Conservation (phyloP, 2,113 vertebrate genomes). For the Cottus gobio region DNA sequence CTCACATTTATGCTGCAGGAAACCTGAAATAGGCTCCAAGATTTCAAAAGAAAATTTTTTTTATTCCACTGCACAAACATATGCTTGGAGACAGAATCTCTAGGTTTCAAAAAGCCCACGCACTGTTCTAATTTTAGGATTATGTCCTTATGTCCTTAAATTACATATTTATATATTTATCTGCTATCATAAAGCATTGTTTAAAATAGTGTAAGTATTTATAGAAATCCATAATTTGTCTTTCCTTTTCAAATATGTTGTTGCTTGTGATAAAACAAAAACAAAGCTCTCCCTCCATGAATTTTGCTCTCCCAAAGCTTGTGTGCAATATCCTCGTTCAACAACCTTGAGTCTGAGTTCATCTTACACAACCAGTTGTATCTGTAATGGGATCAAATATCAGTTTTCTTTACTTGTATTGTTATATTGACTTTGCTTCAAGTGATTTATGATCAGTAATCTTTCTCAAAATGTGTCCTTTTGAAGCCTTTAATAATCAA, state of each 20-base stretch:
- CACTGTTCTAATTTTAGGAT: conserved; percentile 4
- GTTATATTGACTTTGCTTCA: conserved; percentile 6
- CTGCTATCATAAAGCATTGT: background rate
- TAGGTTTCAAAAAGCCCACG: background rate
- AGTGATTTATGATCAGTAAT: background rate
- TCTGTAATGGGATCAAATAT: conserved; percentile 33
- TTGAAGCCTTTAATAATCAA: background rate
- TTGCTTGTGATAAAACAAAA: conserved; percentile 13
- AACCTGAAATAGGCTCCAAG: conserved; percentile 23
- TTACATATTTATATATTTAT: background rate
- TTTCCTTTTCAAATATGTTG: background rate
- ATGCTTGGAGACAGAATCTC: background rate
- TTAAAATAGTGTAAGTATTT: background rate
- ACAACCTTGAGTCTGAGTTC: conserved; percentile 21
- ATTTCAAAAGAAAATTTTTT: background rate
- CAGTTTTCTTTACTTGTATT: conserved; percentile 6
- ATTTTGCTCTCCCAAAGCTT: conserved; percentile 3
- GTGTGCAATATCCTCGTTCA: background rate
- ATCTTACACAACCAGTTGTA: conserved; percentile 32
- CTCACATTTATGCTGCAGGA: conserved; percentile 45
- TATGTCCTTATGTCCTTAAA: conserved; percentile 8
- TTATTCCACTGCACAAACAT: conserved; percentile 26
- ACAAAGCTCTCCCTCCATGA: conserved; percentile 2
- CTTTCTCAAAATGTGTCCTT: background rate
- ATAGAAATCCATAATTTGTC: background rate